phyloP scores from a whole-genome alignment of 2,113 vertebrate species.

The Monarcha castaneiventris region DNA sequence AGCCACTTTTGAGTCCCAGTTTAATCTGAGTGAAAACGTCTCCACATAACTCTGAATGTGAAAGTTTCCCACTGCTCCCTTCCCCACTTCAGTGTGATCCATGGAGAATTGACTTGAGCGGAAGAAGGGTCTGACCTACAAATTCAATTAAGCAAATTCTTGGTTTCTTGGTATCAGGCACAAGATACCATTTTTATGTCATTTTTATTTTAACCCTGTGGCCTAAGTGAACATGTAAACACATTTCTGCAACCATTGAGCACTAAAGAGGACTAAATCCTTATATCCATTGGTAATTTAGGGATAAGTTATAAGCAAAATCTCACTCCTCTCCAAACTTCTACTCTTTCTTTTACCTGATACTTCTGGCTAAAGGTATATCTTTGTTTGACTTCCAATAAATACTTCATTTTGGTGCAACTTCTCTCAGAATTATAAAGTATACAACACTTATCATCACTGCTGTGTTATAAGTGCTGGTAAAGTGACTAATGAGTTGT shows the following conservation, averaged over 20 bases:
- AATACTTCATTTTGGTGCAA: background rate
- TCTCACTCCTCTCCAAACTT: background rate
- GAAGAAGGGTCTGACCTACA: slow-evolving; percentile 4
- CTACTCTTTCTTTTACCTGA: background rate
- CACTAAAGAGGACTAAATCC: background rate
- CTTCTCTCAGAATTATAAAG: background rate
- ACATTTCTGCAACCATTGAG: background rate
- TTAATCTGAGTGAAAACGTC: background rate
- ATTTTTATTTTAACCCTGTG: background rate
- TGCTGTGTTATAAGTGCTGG: background rate
- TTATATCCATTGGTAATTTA: background rate
- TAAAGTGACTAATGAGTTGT: background rate
- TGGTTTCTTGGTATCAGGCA: background rate
- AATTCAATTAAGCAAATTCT: slow-evolving; percentile 2
- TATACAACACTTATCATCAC: background rate
- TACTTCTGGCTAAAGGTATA: background rate
- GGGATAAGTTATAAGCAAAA: background rate
- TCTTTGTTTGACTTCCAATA: background rate
- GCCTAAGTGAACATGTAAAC: background rate
- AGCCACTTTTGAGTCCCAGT: slow-evolving; percentile 32
- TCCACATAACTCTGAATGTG: background rate
- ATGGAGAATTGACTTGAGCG: background rate
- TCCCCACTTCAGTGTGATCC: background rate
- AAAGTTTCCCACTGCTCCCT: background rate
- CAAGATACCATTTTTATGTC: background rate